phyloP scores from a whole-genome alignment of 2,888 invertebrate genomes.

The Phaedon cochleariae region DNA sequence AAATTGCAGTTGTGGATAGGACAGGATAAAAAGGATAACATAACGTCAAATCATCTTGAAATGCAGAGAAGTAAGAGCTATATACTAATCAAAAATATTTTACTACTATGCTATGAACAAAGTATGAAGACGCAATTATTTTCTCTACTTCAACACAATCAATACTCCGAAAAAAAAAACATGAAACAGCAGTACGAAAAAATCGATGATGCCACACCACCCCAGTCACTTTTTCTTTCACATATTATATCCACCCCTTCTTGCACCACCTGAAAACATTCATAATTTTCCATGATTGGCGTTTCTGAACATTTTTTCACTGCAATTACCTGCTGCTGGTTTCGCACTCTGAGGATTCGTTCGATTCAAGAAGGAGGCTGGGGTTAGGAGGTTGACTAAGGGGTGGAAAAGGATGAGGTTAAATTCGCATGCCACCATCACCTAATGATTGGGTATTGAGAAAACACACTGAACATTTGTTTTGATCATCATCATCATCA shows the following conservation, averaged over 20 bases:
- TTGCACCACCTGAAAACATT: neutral
- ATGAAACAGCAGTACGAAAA: too few species aligned
- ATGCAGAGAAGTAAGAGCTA: too few species aligned
- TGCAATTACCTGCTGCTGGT: neutral
- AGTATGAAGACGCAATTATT: too few species aligned
- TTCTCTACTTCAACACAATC: too few species aligned
- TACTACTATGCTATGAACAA: too few species aligned
- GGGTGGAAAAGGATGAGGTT: neutral
- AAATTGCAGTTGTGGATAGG: too few species aligned
- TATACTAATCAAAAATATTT: too few species aligned
- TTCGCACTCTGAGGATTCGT: neutral
- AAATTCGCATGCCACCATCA: neutral
- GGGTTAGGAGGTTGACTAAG: conserved; percentile 8
- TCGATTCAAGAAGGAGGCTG: conserved; percentile 6
- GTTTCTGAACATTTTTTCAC: conserved; percentile 2
- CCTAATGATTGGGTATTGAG: neutral
- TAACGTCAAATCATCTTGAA: too few species aligned
- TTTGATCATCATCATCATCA: too few species aligned
- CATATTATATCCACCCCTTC: neutral
- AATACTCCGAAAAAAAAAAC: too few species aligned
- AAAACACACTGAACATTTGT: neutral
- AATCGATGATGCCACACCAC: too few species aligned
- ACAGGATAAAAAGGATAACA: too few species aligned
- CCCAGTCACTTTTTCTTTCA: neutral
- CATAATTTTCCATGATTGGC: neutral